These are phyloP conservation scores for Gila robusta DNA, from an alignment of 2,797 vertebrate species.

Conservation along the genomic window DNA sequence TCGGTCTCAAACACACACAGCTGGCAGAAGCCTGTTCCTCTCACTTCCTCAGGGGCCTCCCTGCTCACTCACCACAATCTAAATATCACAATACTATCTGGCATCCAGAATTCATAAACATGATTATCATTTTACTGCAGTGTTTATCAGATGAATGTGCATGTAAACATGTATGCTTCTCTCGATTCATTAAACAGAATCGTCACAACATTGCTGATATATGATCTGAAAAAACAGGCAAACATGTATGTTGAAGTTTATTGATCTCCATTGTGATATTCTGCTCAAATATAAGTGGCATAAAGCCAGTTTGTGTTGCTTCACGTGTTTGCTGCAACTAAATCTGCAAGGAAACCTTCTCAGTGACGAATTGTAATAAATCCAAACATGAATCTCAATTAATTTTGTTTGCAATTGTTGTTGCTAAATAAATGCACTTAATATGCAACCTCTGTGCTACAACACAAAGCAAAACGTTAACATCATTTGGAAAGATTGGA, in stretches of 20 bases:
- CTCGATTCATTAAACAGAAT: neutral
- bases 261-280: neutral
- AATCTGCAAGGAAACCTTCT: neutral
- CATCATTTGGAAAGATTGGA: neutral
- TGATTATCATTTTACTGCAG: neutral
- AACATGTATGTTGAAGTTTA: neutral
- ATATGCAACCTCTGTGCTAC: neutral
- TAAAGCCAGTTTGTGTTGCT: neutral
- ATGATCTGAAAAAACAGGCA: neutral
- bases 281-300: neutral
- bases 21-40: constrained; percentile 45
- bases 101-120: constrained; percentile 20
- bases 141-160: too few species aligned
- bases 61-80: constrained; percentile 63
- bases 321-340: neutral
- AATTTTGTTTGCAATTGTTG: neutral
- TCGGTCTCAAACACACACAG: neutral
- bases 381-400: neutral
- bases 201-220: neutral
- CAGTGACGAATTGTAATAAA: neutral
- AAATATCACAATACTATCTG: constrained; percentile 29
- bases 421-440: neutral
- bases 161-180: neutral
- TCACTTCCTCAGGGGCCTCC: constrained; percentile 59
- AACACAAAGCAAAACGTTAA: neutral